Evolutionary conservation across 1,140 invertebrate species (phyloP), one percentile per base, ranked within the genome.

Genomic region (Drosophila baimaii): DNA sequence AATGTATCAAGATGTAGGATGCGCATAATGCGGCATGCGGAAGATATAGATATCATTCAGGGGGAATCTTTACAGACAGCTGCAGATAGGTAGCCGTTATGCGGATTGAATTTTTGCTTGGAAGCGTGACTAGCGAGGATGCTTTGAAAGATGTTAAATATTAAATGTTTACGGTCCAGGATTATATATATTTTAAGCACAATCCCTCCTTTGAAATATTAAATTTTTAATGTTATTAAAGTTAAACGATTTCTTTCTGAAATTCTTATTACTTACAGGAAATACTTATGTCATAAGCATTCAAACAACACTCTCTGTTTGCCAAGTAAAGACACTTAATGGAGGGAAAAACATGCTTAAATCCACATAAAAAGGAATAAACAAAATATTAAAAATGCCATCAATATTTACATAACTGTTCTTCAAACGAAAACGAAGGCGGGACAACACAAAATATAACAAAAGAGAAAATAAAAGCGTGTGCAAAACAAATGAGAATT

Each of bases 331-430:
- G n/a, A 13, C 47, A 23, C 9, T 47, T 23, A 59, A 47, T 47
- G 13, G 12, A 7, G 7, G 3, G 7, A 17, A 61, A 55, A 27
- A 35, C 35, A 15, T 27, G 19, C 13, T 23, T 51, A 35, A 61
- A 25, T 9, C 35, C 5, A 13, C 19, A 23, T 15, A 17, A 13
- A 51, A n/a, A 15, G 3, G 21, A 3, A 23, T 31, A 21, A 31
- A 31, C 19, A 31, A 49, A 23, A 59, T 29, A 51, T 59, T 19
- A 33, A 51, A 21, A 33, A 23, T 61, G 6, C 35, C 31, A 61
- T 65, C 13, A 56, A 71, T 69, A 69, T 77, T 65, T 72, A 25
- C 33, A 43, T 61, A 69, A 74, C 59, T 69, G 57, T 81, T 69
- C 15, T 47, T 41, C 56, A 75, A 82, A 79, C 23, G 44, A 76